Evolutionary conservation across 2,113 vertebrate genomes (phyloP).

Genomic region (Crotalus helleri): DNA sequence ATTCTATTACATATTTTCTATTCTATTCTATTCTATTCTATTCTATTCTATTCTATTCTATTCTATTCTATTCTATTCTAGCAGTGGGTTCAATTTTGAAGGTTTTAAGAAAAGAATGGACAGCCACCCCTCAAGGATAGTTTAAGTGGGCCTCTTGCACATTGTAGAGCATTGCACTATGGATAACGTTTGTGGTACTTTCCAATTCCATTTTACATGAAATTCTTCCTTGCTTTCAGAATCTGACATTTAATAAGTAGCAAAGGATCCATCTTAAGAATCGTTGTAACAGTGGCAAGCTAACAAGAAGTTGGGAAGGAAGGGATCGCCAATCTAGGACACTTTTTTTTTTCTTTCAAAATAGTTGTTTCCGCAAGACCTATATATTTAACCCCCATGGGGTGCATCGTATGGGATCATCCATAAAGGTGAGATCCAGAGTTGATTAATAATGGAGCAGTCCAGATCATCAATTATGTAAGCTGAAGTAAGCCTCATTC

Average conservation of each 20-base stretch:
- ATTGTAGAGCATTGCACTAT: no score
- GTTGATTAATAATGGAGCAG: background rate
- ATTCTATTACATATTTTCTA: no score
- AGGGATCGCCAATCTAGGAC: background rate
- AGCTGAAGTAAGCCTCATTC: background rate
- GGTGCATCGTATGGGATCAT: background rate
- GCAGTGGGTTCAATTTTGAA: no score
- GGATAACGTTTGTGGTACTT: no score
- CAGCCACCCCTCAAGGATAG: no score
- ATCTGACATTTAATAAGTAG: background rate
- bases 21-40: no score
- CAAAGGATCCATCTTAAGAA: background rate
- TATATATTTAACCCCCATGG: background rate
- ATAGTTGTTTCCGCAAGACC: background rate
- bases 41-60: no score
- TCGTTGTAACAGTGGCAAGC: background rate
- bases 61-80: no score
- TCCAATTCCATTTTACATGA: slow-evolving; percentile 8
- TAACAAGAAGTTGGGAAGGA: background rate
- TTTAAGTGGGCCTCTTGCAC: no score
- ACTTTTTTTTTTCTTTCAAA: background rate
- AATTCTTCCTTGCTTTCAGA: background rate
- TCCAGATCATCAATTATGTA: background rate
- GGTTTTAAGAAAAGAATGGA: no score
- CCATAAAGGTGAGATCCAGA: background rate